Conservation (phyloP, 2,888 invertebrate genomes). For the Cheilosia scutellata region DNA sequence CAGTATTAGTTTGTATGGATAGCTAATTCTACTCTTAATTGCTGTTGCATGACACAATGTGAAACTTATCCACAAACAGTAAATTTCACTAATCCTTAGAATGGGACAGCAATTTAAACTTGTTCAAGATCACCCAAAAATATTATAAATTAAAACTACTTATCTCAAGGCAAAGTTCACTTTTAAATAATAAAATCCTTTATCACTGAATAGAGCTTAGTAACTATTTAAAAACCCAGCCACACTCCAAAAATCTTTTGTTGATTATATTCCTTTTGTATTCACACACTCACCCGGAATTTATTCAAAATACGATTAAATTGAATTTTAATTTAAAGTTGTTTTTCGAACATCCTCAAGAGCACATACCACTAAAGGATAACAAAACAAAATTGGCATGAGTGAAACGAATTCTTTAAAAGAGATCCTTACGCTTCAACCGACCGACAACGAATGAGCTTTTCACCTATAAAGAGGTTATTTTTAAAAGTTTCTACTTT, state of each 20-base stretch:
- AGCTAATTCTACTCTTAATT: too few relatives aligned
- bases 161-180: slow-evolving; percentile 20
- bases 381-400: not conserved
- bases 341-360: slow-evolving; percentile 10
- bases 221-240: slow-evolving; percentile 14
- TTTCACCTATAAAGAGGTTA: slow-evolving; percentile 50
- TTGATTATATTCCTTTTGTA: slow-evolving; percentile 22
- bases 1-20: too few relatives aligned
- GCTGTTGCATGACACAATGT: too few relatives aligned
- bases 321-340: slow-evolving; percentile 30
- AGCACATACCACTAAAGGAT: not conserved
- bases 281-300: slow-evolving; percentile 16
- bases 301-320: slow-evolving; percentile 29
- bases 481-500: slow-evolving; percentile 55
- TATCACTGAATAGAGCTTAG: slow-evolving; percentile 25
- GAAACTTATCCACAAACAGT: too few relatives aligned
- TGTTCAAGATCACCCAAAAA: slow-evolving; percentile 10
- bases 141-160: not conserved
- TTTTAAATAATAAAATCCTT: slow-evolving; percentile 21
- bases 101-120: too few relatives aligned
- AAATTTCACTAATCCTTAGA: too few relatives aligned
- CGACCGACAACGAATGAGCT: slow-evolving; percentile 73
- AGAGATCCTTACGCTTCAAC: slow-evolving; percentile 64
- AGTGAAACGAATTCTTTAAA: slow-evolving; percentile 7
- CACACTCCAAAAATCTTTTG: not conserved